Percentiles rank a stretch among this genome's conserved stretches.
Conservation (phyloP, 2,797 vertebrate genomes). For the Lepilemur septentrionalis region DNA sequence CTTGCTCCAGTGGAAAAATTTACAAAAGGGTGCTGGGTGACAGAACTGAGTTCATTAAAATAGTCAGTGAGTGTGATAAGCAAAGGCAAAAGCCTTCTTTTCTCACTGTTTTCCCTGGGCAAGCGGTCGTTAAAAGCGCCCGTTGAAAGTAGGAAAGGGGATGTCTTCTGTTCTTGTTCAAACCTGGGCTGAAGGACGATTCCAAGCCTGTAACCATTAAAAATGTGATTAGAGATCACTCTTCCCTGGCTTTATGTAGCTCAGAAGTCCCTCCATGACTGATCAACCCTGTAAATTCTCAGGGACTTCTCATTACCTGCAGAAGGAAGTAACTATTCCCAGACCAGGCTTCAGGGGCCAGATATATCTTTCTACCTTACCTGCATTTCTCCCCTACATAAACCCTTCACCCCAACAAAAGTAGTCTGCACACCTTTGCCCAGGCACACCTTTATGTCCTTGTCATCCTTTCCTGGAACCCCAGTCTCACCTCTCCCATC, state of each 20-base stretch:
- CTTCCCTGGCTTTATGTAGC: neutral
- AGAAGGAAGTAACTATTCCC: neutral
- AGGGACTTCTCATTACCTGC: neutral
- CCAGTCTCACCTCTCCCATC: neutral
- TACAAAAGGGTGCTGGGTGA: slow-evolving; percentile 46
- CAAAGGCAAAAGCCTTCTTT: neutral
- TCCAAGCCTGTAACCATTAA: neutral
- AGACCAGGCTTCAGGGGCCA: neutral
- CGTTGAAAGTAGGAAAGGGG: neutral
- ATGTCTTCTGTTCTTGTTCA: neutral
- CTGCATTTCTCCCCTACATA: neutral
- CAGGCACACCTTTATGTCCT: neutral
- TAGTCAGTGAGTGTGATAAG: neutral
- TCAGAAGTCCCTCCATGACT: neutral
- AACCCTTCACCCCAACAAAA: neutral
- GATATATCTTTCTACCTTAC: neutral
- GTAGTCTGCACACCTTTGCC: neutral
- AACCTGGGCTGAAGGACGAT: neutral
- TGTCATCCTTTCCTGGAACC: neutral
- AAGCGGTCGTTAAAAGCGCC: neutral
- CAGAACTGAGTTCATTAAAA: slow-evolving; percentile 36
- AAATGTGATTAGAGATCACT: neutral
- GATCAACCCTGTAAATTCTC: neutral
- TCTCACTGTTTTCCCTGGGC: neutral
- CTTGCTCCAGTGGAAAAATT: slow-evolving; percentile 74